Percentiles rank a stretch among this genome's conserved stretches.
Conservation (phyloP, 2,797 vertebrate genomes). For the Chloroceryle amazona region DNA sequence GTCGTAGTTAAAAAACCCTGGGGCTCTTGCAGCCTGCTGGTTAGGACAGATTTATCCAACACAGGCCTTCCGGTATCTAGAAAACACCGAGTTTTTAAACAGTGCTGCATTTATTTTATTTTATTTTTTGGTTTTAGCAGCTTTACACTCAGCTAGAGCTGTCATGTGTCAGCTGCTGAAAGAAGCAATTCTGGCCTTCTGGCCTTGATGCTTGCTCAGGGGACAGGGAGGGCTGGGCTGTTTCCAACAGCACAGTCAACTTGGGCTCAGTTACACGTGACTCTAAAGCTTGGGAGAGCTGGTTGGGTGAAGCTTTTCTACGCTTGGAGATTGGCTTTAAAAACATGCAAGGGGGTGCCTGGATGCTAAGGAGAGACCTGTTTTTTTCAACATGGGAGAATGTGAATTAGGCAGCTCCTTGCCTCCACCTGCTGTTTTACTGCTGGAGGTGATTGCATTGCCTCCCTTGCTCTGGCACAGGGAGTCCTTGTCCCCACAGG, state of each 20-base stretch:
- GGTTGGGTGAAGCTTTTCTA: background rate
- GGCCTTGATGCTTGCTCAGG: background rate
- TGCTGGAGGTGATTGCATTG: background rate
- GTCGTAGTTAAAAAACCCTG: background rate
- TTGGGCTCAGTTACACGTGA: background rate
- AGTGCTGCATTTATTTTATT: no score
- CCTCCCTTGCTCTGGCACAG: background rate
- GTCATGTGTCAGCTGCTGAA: constrained; percentile 19
- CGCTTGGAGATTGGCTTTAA: background rate
- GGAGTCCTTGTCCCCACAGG: background rate
- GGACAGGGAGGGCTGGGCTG: background rate
- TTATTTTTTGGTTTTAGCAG: background rate
- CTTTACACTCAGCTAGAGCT: background rate
- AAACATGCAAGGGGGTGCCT: background rate
- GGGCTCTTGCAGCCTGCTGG: background rate
- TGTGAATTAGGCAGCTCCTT: background rate
- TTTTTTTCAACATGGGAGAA: background rate
- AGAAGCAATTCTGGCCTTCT: constrained; percentile 21
- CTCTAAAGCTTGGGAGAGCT: background rate
- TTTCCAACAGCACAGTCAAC: background rate
- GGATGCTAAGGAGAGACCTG: background rate
- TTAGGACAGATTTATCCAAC: background rate
- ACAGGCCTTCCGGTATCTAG: background rate
- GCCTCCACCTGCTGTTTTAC: background rate
- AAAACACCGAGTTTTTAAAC: background rate